Evolutionary conservation across 2,888 invertebrate species (phyloP).

Genomic region (Vandiemenella viatica): DNA sequence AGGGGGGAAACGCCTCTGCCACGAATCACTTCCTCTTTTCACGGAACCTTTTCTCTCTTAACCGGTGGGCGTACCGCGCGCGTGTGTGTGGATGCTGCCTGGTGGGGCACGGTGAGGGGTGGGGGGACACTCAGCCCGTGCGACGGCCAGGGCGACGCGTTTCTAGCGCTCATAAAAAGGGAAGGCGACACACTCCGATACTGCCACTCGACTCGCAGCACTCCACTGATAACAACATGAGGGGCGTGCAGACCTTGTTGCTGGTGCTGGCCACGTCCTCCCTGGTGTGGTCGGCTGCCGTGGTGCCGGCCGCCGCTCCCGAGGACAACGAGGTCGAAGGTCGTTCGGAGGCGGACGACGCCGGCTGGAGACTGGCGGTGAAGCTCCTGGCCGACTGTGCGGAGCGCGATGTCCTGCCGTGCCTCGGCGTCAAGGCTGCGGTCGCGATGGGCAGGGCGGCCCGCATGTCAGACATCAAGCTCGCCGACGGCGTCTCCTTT

Average conservation of each 20-base stretch:
- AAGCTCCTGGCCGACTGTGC: constrained; percentile 14
- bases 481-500: constrained; percentile 42
- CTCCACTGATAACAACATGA: no score
- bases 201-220: neutral
- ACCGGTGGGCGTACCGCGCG: no score
- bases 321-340: constrained; percentile 31
- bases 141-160: neutral
- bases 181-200: neutral
- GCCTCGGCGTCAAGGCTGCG: constrained; percentile 41
- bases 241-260: no score
- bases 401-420: constrained; percentile 25
- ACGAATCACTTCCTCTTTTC: no score
- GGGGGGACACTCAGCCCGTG: neutral
- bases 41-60: no score
- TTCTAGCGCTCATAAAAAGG: constrained; percentile 2
- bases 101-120: neutral
- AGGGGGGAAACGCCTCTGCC: no score
- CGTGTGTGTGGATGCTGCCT: neutral
- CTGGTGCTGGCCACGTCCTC: neutral
- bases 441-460: constrained; percentile 39
- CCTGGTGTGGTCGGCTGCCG: neutral
- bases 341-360: constrained; percentile 1
- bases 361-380: constrained; percentile 12
- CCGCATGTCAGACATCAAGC: constrained; percentile 37
- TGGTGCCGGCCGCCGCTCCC: constrained; percentile 14